A percentile compares a stretch with the other conserved stretches of the same genome.
Conservation (phyloP, 1,140 invertebrate species). For the Pseudomyrmex dendroicus region DNA sequence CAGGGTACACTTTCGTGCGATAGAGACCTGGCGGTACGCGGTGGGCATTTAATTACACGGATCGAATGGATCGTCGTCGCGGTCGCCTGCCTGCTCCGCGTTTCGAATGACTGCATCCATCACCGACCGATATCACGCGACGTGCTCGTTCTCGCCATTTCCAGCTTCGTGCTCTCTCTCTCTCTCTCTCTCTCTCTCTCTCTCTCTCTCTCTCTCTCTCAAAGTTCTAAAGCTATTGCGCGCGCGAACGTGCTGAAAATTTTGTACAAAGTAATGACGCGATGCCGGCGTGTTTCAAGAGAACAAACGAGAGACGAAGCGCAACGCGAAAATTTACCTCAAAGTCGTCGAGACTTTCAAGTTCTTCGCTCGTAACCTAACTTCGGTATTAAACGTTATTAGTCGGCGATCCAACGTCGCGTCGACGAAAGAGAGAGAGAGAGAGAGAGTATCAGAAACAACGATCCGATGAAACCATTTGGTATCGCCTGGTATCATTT, state of each 20-base stretch:
- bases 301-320: conserved; percentile 49
- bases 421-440: not conserved
- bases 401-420: conserved; percentile 44
- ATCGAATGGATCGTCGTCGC: conserved; percentile 49
- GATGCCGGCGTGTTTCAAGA: conserved; percentile 39
- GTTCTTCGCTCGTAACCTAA: conserved; percentile 52
- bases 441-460: conserved; percentile 11
- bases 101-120: conserved; percentile 59
- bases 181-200: conserved; percentile 27
- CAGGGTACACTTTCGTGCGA: conserved; percentile 57
- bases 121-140: conserved; percentile 58
- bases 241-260: conserved; percentile 55
- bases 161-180: conserved; percentile 23
- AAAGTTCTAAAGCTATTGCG: conserved; percentile 46
- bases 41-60: conserved; percentile 65
- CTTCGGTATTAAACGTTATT: conserved; percentile 59
- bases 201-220: conserved; percentile 30
- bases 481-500: conserved; percentile 38
- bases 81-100: conserved; percentile 38
- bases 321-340: conserved; percentile 33
- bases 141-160: conserved; percentile 58
- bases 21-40: conserved; percentile 33
- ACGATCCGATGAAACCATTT: conserved; percentile 34
- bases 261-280: conserved; percentile 51
- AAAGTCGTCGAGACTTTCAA: conserved; percentile 44